phyloP scores from a whole-genome alignment of 2,113 vertebrate species.

The Fukomys damarensis region DNA sequence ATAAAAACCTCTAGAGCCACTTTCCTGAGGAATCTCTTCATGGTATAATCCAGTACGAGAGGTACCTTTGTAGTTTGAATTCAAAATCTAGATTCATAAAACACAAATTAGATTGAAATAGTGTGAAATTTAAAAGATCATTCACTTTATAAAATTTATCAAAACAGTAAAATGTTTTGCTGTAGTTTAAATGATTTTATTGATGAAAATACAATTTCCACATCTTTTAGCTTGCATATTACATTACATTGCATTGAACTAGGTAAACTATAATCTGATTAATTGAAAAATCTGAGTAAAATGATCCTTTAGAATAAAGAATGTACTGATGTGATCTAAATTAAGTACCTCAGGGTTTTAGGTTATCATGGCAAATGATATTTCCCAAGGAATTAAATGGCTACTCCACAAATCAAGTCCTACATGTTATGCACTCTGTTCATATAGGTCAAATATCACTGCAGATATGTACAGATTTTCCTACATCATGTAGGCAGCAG shows the following conservation, averaged over 20 bases:
- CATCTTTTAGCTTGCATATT: background rate
- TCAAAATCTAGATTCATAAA: background rate
- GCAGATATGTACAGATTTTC: background rate
- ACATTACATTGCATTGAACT: background rate
- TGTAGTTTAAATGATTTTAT: background rate
- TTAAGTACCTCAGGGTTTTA: constrained; percentile 14
- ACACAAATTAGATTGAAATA: background rate
- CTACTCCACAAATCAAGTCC: background rate
- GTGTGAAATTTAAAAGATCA: constrained; percentile 24
- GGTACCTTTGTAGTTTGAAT: background rate
- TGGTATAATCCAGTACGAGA: background rate
- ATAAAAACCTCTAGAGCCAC: background rate
- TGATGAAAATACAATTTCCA: background rate
- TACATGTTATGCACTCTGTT: background rate
- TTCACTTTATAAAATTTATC: constrained; percentile 17
- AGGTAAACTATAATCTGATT: background rate
- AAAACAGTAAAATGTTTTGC: background rate
- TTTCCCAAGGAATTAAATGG: constrained; percentile 41
- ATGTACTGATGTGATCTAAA: background rate
- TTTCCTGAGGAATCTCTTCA: constrained; percentile 1
- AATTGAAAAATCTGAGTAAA: constrained; percentile 13
- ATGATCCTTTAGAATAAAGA: background rate
- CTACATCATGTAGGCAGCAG: background rate
- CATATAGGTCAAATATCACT: background rate
- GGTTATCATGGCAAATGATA: background rate